These are phyloP conservation scores for Metopolophium dirhodum DNA, from an alignment of 1,140 invertebrate genomes.

Conservation along the genomic window DNA sequence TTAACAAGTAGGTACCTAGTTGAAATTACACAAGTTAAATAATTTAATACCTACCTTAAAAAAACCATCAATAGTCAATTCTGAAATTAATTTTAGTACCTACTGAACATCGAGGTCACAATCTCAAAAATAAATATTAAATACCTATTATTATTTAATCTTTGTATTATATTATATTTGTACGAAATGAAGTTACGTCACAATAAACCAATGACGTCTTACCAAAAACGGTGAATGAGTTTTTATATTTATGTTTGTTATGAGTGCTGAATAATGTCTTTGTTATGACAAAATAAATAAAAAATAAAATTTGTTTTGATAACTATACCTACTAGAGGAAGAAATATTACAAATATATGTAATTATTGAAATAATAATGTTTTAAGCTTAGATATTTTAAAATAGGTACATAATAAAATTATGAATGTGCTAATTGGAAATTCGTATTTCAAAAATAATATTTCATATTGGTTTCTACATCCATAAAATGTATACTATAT, in stretches of 20 bases:
- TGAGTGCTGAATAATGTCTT: neutral
- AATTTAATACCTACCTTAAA: neutral
- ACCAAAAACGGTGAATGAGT: neutral
- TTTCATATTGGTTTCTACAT: no score
- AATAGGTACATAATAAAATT: neutral
- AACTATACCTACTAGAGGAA: neutral
- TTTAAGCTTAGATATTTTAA: neutral
- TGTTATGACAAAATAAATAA: neutral
- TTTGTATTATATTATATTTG: neutral
- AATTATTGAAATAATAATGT: neutral
- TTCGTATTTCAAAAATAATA: neutral
- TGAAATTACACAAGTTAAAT: neutral
- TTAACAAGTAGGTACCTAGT: neutral
- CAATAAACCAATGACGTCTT: neutral
- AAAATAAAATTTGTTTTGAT: neutral
- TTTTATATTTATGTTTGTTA: neutral
- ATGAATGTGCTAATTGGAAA: neutral
- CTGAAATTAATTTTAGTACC: neutral
- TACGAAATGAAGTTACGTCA: neutral
- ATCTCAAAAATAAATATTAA: neutral
- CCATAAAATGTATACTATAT: no score
- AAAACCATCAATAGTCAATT: neutral
- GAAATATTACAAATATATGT: neutral
- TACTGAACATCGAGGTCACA: neutral
- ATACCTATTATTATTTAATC: neutral